Conservation (phyloP, 2,113 vertebrate species). For the Notarius lentiginosus region DNA sequence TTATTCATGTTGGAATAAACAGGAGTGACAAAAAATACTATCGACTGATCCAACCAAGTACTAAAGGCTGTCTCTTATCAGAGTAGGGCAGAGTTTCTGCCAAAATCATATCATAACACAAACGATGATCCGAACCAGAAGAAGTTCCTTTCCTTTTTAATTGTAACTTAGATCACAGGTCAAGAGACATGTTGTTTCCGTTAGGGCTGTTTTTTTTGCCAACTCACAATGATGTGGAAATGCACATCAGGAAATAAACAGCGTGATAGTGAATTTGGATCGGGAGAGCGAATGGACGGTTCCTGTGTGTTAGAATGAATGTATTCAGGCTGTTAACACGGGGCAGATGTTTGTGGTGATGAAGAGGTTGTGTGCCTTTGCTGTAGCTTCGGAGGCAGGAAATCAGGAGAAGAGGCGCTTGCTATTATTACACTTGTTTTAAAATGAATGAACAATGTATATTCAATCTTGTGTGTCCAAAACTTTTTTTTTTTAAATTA, state of each 20-base stretch:
- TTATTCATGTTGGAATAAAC: slow-evolving; percentile 23
- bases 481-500: no score
- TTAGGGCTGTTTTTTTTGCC: background rate
- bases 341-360: background rate
- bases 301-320: background rate
- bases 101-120: slow-evolving; percentile 14
- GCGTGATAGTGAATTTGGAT: background rate
- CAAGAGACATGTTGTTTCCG: background rate
- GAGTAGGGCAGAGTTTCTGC: slow-evolving; percentile 3
- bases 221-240: background rate
- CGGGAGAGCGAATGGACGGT: background rate
- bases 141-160: slow-evolving; percentile 13
- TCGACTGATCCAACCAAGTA: slow-evolving; percentile 25
- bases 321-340: background rate
- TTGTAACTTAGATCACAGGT: background rate
- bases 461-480: no score
- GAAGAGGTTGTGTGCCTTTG: background rate
- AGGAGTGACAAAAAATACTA: slow-evolving; percentile 17
- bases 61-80: slow-evolving; percentile 21
- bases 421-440: no score
- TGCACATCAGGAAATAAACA: background rate
- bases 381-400: background rate
- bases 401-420: background rate
- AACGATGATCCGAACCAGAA: slow-evolving; percentile 8
- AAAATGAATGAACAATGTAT: no score